Percentiles rank a stretch among this genome's conserved stretches.
These are phyloP conservation scores for Stramonita haemastoma DNA, from an alignment of 2,888 invertebrate genomes.

Conservation along the genomic window DNA sequence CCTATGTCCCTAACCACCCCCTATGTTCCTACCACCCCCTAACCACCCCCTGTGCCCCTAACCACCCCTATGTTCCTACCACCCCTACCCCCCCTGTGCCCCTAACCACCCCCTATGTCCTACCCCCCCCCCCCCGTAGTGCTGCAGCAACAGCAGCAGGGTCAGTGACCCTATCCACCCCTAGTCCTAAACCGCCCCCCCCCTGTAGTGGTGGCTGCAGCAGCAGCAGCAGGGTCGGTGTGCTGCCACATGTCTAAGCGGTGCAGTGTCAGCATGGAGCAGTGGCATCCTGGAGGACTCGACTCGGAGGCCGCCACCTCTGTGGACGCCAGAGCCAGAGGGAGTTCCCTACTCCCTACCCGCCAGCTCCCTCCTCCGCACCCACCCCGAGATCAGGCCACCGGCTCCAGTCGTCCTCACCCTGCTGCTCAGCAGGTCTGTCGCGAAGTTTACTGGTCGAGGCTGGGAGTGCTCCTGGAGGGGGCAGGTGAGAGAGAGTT, in stretches of 20 bases:
- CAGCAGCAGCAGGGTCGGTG: too few species aligned
- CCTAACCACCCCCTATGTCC: too few species aligned
- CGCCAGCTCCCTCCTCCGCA: conserved; percentile 45
- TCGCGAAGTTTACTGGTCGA: conserved; percentile 12
- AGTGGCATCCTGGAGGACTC: conserved; percentile 82
- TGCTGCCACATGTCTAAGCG: conserved; percentile 16
- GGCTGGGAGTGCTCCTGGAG: not conserved
- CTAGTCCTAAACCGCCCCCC: not conserved
- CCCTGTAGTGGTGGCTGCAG: not conserved
- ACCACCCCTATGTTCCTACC: too few species aligned
- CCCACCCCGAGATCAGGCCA: conserved; percentile 30
- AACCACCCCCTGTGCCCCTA: too few species aligned
- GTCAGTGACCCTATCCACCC: too few species aligned
- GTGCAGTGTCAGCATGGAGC: conserved; percentile 77
- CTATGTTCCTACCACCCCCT: too few species aligned
- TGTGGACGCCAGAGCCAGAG: conserved; percentile 55
- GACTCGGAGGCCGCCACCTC: conserved; percentile 77
- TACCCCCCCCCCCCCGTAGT: too few species aligned
- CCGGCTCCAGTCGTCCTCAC: conserved; percentile 47
- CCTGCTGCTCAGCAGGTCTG: not conserved
- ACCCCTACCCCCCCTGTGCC: too few species aligned
- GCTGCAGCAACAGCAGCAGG: too few species aligned
- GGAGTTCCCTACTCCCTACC: conserved; percentile 51
- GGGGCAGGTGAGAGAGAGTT: not conserved
- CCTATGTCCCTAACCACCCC: too few species aligned